Evolutionary conservation across 2,888 invertebrate genomes (phyloP), one percentile per base, ranked within the genome.

Genomic region (Uloborus plumipes): DNA sequence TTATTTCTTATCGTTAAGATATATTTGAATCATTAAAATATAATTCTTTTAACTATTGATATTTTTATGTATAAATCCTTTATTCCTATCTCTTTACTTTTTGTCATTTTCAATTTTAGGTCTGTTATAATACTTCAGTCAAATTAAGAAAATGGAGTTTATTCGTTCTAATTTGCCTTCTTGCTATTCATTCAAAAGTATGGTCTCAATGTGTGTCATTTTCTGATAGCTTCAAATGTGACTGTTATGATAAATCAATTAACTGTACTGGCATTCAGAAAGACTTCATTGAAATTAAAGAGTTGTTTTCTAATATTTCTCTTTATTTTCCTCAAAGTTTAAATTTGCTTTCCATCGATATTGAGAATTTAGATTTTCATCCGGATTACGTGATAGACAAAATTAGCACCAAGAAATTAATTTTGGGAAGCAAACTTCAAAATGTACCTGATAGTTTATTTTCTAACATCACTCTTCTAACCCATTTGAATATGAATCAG

Each of bases 191-290:
- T 20, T 49, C 49, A 26, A 39, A 39, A 39, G 39, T 39, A 39
- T 39, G 39, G 65, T 65, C 26, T 65, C 74, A 47, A n/a, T 58
- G 14, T 65, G 65, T 65, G 47, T 58, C 22, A 39, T 22, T 47
- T 47, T 65, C 64, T 49, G 55, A 53, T 58, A 65, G 65, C 18
- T 65, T 74, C 47, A 58, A 74, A 55, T 74, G 74, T 49, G 15
- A 22, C 26, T 74, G 74, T 16, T 15, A 26, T 16, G 13, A 22
- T 20, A 49, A 20, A 20, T 65, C 74, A 47, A 50, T 31, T 55
- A 53, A n/a, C 1, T 74, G 74, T 22, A 39, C 22, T 74, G 74
- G 74, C 39, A 20, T 53, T 22, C 55, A 55, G 15, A 31, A 55
- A 47, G 65, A 74, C 9, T 11, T 22, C 39, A 2, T 16, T 6